These are phyloP conservation scores for Malacosoma neustria DNA, from an alignment of 2,888 invertebrate species.

Conservation along the genomic window DNA sequence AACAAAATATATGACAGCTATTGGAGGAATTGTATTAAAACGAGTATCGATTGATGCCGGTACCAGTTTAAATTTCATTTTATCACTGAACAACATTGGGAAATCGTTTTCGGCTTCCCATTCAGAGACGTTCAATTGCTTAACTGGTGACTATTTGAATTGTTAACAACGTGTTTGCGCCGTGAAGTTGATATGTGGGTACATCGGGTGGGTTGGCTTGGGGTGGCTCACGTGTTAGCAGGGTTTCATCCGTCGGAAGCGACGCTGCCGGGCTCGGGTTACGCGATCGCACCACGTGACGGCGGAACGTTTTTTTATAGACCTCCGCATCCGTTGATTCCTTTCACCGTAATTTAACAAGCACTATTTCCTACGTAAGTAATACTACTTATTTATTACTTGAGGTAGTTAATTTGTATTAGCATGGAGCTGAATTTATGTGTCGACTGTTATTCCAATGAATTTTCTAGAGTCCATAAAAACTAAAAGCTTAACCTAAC, in stretches of 20 bases:
- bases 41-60: too few species aligned
- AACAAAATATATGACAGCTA: too few species aligned
- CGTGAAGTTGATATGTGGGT: constrained; percentile 12
- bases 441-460: too few species aligned
- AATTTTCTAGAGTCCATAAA: too few species aligned
- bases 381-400: too few species aligned
- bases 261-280: constrained; percentile 40
- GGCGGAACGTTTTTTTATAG: constrained; percentile 38
- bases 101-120: not conserved
- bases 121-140: not conserved
- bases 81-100: not conserved
- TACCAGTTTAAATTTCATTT: not conserved
- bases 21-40: too few species aligned
- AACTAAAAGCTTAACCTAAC: too few species aligned
- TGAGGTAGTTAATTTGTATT: too few species aligned
- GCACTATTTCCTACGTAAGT: too few species aligned
- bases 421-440: too few species aligned
- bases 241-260: constrained; percentile 58
- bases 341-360: too few species aligned
- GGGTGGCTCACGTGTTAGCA: constrained; percentile 24
- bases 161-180: constrained; percentile 3
- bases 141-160: not conserved
- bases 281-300: constrained; percentile 49
- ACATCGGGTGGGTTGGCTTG: constrained; percentile 17
- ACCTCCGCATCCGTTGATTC: constrained; percentile 30